Conservation (phyloP, 2,113 vertebrate species). For the Podiceps cristatus region DNA sequence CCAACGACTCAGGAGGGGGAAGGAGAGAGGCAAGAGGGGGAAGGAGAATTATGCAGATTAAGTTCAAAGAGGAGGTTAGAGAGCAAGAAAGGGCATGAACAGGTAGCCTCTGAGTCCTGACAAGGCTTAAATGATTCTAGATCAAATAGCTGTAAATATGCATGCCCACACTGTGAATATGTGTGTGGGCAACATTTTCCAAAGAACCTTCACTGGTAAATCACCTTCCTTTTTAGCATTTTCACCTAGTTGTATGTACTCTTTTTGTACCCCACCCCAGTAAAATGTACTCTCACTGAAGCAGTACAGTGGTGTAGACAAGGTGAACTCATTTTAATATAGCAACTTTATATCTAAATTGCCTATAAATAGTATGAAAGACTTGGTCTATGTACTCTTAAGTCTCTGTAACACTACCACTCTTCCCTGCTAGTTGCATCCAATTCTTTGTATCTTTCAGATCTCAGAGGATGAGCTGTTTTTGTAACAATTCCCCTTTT, state of each 20-base stretch:
- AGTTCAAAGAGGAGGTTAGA: background rate
- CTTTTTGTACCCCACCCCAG: background rate
- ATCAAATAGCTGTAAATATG: background rate
- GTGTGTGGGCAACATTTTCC: rapidly evolving
- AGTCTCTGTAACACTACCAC: background rate
- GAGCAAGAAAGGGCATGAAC: background rate
- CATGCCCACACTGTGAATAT: rapidly evolving
- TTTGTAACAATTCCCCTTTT: background rate
- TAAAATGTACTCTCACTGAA: background rate
- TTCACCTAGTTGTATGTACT: background rate
- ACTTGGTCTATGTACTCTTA: background rate
- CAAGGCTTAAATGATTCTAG: background rate
- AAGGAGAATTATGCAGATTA: too few relatives aligned
- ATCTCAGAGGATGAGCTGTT: background rate
- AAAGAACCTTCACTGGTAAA: background rate
- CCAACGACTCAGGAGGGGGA: too few relatives aligned
- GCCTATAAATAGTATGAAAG: background rate
- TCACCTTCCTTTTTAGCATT: background rate
- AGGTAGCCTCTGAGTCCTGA: background rate
- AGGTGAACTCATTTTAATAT: background rate
- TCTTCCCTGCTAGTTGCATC: background rate
- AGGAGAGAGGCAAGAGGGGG: too few relatives aligned
- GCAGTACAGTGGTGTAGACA: background rate
- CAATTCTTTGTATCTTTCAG: background rate
- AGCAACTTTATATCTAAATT: background rate